Evolutionary conservation across 2,113 vertebrate species (phyloP).

Genomic region (Piprites chloris): DNA sequence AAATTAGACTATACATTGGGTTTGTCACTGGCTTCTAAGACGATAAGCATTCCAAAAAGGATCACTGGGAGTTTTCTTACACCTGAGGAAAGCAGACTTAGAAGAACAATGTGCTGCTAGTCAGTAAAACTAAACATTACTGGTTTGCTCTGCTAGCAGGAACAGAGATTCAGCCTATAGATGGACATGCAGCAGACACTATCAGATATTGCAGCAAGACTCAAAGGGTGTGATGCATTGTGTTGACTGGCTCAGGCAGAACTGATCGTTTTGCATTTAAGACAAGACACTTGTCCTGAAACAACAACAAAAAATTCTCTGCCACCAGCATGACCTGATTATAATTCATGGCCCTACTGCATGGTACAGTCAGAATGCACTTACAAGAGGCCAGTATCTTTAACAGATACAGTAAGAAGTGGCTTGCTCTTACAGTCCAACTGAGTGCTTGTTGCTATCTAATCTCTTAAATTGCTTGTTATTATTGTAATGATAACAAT

Average conservation of each 20-base stretch:
- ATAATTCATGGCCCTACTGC: background rate
- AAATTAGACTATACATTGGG: background rate
- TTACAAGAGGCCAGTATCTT: background rate
- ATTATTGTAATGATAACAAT: background rate
- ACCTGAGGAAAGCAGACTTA: background rate
- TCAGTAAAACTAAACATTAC: background rate
- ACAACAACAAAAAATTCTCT: background rate
- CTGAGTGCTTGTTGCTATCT: background rate
- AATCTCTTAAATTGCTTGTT: background rate
- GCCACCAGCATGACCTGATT: background rate
- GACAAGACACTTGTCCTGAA: background rate
- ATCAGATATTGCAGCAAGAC: background rate
- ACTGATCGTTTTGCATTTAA: background rate
- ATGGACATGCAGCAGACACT: background rate
- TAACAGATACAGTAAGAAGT: background rate
- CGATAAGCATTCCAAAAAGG: background rate
- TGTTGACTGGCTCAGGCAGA: background rate
- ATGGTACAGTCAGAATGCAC: background rate
- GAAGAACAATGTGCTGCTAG: background rate
- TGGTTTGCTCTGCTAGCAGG: background rate
- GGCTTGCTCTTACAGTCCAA: background rate
- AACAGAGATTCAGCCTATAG: background rate
- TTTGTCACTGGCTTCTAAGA: background rate
- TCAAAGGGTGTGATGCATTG: background rate
- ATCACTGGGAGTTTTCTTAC: background rate